Conservation (phyloP, 2,888 invertebrate genomes). For the Philopedon plagiatum region DNA sequence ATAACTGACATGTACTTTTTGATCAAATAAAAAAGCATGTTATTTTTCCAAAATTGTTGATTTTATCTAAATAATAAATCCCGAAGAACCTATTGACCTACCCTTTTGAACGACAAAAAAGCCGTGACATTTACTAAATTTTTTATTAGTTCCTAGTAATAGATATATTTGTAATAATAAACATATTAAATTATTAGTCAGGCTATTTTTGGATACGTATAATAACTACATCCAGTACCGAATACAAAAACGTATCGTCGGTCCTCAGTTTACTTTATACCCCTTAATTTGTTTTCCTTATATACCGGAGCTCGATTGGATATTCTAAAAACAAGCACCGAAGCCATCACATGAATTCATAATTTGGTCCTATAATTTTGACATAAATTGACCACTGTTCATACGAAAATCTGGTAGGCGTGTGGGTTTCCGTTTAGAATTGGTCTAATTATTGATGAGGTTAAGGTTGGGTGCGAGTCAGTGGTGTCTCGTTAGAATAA, state of each 20-base stretch:
- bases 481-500: conserved; percentile 10
- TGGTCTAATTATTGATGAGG: conserved; percentile 56
- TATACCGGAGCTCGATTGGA: neutral
- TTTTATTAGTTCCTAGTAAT: too few species aligned
- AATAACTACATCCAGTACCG: neutral
- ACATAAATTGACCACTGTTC: conserved; percentile 48
- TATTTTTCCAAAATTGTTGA: too few species aligned
- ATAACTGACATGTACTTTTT: too few species aligned
- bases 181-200: neutral
- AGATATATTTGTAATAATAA: too few species aligned
- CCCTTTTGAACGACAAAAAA: too few species aligned
- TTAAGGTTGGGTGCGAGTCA: neutral
- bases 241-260: neutral
- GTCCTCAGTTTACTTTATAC: neutral
- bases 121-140: too few species aligned
- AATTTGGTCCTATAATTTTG: conserved; percentile 31
- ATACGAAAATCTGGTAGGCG: conserved; percentile 58
- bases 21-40: too few species aligned
- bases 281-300: neutral
- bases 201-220: neutral
- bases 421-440: conserved; percentile 61
- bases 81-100: too few species aligned
- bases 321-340: conserved; percentile 1
- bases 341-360: conserved; percentile 12
- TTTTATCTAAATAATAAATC: too few species aligned